Conservation (phyloP, 2,888 invertebrate species). For the Drosophila robusta region DNA sequence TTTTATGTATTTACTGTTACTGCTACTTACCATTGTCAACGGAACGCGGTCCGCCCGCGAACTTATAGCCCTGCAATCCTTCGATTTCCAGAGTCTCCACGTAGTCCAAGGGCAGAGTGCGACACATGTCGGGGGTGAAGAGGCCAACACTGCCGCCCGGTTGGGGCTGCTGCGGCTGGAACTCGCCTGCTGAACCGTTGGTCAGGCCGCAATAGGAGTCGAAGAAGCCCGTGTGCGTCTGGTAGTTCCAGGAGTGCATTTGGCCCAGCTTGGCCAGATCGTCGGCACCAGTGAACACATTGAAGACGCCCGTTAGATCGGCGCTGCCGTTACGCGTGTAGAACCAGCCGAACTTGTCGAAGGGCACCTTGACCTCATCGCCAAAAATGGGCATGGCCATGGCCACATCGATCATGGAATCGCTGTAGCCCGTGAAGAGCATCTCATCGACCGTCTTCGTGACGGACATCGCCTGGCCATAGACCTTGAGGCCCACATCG, state of each 20-base stretch:
- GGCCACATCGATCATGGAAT: slow-evolving; percentile 89
- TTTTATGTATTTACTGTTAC: too few species aligned
- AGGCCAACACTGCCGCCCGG: slow-evolving; percentile 87
- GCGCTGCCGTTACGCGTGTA: slow-evolving; percentile 92
- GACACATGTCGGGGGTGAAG: slow-evolving; percentile 92
- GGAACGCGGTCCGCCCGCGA: slow-evolving; percentile 87
- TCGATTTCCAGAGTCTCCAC: slow-evolving; percentile 86
- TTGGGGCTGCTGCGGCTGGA: slow-evolving; percentile 89
- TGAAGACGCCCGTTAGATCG: slow-evolving; percentile 91
- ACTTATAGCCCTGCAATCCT: slow-evolving; percentile 89
- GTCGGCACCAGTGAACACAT: slow-evolving; percentile 90
- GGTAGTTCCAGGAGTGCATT: slow-evolving; percentile 90
- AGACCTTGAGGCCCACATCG: slow-evolving; percentile 87
- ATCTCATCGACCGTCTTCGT: slow-evolving; percentile 89
- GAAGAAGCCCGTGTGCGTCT: slow-evolving; percentile 86
- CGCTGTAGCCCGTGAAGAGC: slow-evolving; percentile 92
- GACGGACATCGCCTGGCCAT: slow-evolving; percentile 87
- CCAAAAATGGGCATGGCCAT: slow-evolving; percentile 87
- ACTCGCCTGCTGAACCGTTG: slow-evolving; percentile 92
- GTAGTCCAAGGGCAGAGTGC: slow-evolving; percentile 88
- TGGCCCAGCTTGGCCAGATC: slow-evolving; percentile 89
- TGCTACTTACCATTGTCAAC: slow-evolving; percentile 88
- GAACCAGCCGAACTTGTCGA: slow-evolving; percentile 95
- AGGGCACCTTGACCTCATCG: slow-evolving; percentile 87
- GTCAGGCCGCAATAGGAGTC: slow-evolving; percentile 87